Percentiles rank a stretch among this genome's conserved stretches.
These are phyloP conservation scores for Chaetops frenatus DNA, from an alignment of 2,113 vertebrate genomes.

Conservation along the genomic window DNA sequence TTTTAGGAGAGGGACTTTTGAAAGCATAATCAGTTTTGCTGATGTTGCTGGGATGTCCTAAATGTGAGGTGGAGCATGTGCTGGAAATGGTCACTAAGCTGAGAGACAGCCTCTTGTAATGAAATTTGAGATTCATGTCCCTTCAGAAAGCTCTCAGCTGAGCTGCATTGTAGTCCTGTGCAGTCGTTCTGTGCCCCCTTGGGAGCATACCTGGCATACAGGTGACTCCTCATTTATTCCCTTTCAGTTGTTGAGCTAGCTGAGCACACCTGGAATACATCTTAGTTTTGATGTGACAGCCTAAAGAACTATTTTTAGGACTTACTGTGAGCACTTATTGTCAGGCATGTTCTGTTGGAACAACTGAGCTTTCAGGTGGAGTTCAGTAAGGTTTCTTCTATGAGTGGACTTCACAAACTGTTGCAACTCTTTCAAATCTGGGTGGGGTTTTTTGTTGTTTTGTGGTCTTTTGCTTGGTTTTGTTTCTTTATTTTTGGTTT, in stretches of 20 bases:
- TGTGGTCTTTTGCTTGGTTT: not conserved
- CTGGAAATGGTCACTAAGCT: not conserved
- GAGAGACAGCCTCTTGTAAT: not conserved
- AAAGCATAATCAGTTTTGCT: not conserved
- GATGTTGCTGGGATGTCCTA: not conserved
- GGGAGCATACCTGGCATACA: not conserved
- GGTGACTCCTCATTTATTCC: not conserved
- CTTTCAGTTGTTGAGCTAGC: not conserved
- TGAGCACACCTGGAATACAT: not conserved
- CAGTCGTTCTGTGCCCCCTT: not conserved
- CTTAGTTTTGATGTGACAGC: not conserved
- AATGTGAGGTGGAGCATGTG: not conserved
- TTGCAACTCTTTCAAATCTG: not conserved
- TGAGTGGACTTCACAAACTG: not conserved
- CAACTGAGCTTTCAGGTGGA: not conserved
- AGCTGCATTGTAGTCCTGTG: not conserved
- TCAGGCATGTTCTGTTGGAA: not conserved
- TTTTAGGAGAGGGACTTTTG: not conserved
- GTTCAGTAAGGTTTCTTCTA: not conserved
- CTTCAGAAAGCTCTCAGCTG: not conserved
- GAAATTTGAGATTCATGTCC: not conserved
- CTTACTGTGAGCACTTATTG: not conserved
- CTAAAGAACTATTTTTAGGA: not conserved
- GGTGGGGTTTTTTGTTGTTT: not conserved
- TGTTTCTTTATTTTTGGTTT: not conserved